Evolutionary conservation across 2,888 invertebrate genomes (phyloP).

Genomic region (Iselma pallidipennis): DNA sequence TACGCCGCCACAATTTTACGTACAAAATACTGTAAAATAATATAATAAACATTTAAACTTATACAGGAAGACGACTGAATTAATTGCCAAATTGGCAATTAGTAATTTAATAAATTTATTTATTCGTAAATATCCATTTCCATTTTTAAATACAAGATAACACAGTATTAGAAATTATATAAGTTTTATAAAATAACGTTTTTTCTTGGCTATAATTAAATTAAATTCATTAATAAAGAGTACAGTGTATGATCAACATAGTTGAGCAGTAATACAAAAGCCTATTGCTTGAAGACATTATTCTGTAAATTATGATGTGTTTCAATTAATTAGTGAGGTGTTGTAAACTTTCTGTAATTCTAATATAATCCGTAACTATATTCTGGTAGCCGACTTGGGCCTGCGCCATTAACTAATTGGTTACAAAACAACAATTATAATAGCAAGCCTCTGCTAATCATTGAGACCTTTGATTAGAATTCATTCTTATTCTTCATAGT

Average conservation of each 20-base stretch:
- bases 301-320: neutral
- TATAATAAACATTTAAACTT: too few relatives aligned
- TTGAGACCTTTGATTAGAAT: too few relatives aligned
- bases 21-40: too few relatives aligned
- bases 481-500: too few relatives aligned
- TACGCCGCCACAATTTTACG: too few relatives aligned
- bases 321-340: neutral
- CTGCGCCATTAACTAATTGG: neutral
- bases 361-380: neutral
- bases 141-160: too few relatives aligned
- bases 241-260: neutral
- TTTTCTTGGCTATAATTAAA: neutral
- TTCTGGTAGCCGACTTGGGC: neutral
- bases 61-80: too few relatives aligned
- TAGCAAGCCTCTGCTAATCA: too few relatives aligned
- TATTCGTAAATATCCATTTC: too few relatives aligned
- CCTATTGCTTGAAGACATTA: neutral
- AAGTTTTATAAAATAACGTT: too few relatives aligned
- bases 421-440: neutral
- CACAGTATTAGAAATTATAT: too few relatives aligned
- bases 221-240: neutral
- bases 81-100: neutral
- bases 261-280: neutral
- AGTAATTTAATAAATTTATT: neutral
- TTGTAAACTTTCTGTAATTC: neutral